Base-by-base conservation (phyloP, 2,888 invertebrate species). In the Euplexia lucipara region DNA sequence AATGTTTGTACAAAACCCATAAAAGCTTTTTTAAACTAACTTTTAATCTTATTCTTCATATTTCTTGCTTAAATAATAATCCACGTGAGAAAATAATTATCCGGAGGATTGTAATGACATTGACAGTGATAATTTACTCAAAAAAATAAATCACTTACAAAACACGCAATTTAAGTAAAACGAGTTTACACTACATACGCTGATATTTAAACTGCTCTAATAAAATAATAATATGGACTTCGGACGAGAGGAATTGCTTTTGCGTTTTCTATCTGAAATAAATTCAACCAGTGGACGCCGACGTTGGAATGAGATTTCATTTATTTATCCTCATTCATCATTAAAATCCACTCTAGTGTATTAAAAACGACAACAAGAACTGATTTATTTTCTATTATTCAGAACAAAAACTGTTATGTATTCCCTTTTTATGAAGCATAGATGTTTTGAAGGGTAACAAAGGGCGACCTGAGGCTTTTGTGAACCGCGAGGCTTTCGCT, bases 401-500 rank as follows among this genome's bases (percentile, higher is more conserved):
- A 7, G 22, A 57, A 62, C 39, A 58, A 70, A 56, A 65, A 44
- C 48, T 26, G 51, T 66, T 64, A 61, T 71, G 60, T 44, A 58
- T 63, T 57, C 37, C 35, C 34, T 61, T 61, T 57, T 3, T 20
- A 60, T 7, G 58, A 69, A 61, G 54, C 30, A 62, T 58, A 62
- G 60, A 65, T 60, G 53, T 77, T 72, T 67, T 70, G 44, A 65
- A 51, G 30, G 53, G 49, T 41, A 65, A 77, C 67, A 80, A 79
- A 70, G 45, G 68, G 68, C 56, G 70, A 74, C 53, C 75, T 54
- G 59, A 71, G 61, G 52, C 69, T 71, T 80, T 80, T 78, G 72
- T 79, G 41, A 44, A 54, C 48, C 63, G 66, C 49, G 64, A 71
- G 5, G 71, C 62, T 63, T 73, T 71, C 72, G 62, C 77, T 54